Conservation (phyloP, 1,140 invertebrate genomes). For the Drosophila jambulina region DNA sequence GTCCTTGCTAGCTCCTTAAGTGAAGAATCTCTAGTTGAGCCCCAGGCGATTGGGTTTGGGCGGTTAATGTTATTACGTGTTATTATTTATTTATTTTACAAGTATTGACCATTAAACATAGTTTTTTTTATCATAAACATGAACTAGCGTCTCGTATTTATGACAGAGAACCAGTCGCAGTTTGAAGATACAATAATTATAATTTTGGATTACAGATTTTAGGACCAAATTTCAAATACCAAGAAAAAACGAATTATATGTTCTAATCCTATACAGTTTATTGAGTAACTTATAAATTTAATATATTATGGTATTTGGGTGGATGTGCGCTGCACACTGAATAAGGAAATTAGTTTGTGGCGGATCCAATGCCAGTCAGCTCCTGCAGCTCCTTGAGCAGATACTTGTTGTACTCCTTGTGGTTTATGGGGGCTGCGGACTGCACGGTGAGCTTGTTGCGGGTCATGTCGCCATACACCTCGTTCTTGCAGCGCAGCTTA, state of each 20-base stretch:
- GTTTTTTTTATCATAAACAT: slow-evolving; percentile 26
- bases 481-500: slow-evolving; percentile 93
- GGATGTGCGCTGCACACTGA: slow-evolving; percentile 29
- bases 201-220: too few relatives aligned
- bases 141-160: not conserved
- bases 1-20: slow-evolving; percentile 53
- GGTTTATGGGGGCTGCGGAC: slow-evolving; percentile 90
- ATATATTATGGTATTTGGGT: slow-evolving; percentile 1
- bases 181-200: not conserved
- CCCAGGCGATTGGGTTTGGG: slow-evolving; percentile 40
- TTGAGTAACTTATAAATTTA: slow-evolving; percentile 16
- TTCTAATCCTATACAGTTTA: slow-evolving; percentile 22
- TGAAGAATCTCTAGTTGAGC: slow-evolving; percentile 59
- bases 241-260: not conserved
- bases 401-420: slow-evolving; percentile 90
- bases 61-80: slow-evolving; percentile 58
- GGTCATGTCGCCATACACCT: slow-evolving; percentile 96
- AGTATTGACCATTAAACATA: slow-evolving; percentile 53
- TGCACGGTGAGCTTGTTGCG: slow-evolving; percentile 91
- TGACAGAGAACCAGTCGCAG: not conserved
- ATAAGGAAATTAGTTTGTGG: slow-evolving; percentile 34
- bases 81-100: slow-evolving; percentile 75
- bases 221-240: not conserved
- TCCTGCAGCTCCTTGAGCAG: slow-evolving; percentile 89
- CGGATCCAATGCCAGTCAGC: slow-evolving; percentile 86